Conservation (phyloP, 2,113 vertebrate species). For the Budorcas taxicolor region DNA sequence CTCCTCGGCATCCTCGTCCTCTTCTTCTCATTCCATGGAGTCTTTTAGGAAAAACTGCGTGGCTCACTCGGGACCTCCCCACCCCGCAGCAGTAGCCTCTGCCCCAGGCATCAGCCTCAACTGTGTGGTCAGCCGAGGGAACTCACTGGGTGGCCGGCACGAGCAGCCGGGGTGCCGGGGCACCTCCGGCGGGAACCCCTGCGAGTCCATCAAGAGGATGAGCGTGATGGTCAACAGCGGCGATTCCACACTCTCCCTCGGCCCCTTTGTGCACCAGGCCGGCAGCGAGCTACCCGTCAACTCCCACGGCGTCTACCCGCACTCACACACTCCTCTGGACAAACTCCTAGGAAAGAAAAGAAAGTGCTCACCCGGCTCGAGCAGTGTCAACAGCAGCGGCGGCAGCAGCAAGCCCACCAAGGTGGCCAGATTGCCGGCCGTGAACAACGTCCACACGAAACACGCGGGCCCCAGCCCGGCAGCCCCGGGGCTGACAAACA, state of each 20-base stretch:
- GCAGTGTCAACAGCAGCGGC: conserved; percentile 79
- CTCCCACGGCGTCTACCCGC: conserved; percentile 83
- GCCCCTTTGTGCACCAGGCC: conserved; percentile 94
- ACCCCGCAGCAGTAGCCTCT: conserved; percentile 83
- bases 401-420: conserved; percentile 85
- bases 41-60: conserved; percentile 95
- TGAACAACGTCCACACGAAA: conserved; percentile 95
- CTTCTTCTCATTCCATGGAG: conserved; percentile 88
- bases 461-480: conserved; percentile 91
- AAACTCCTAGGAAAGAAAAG: conserved; percentile 93
- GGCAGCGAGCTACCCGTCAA: conserved; percentile 84
- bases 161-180: conserved; percentile 88
- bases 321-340: conserved; percentile 85
- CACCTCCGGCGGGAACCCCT: conserved; percentile 87
- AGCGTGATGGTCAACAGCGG: conserved; percentile 98
- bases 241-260: conserved; percentile 95
- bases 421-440: conserved; percentile 90
- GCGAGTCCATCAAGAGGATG: conserved; percentile 97
- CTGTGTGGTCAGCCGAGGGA: conserved; percentile 88
- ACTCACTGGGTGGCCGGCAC: conserved; percentile 89
- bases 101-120: conserved; percentile 89
- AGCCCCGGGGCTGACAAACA: conserved; percentile 91
- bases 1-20: conserved; percentile 45
- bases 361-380: conserved; percentile 89
- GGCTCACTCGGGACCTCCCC: conserved; percentile 88